phyloP scores from a whole-genome alignment of 2,113 vertebrate species.

The Scophthalmus maximus region DNA sequence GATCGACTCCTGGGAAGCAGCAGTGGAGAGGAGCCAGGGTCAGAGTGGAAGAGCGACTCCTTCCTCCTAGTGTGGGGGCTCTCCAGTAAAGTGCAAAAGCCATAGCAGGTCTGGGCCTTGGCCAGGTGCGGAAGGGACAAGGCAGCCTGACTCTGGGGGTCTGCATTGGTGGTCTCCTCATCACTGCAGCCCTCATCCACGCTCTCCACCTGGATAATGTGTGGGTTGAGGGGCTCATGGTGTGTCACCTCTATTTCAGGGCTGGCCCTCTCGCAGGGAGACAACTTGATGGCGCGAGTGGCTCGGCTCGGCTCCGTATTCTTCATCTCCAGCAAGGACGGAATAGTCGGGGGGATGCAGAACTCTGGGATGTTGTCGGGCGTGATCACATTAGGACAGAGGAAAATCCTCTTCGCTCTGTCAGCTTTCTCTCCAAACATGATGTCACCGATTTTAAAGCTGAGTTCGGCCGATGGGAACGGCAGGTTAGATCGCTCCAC shows the following conservation, averaged over 20 bases:
- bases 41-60: constrained; percentile 90
- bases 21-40: constrained; percentile 72
- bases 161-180: constrained; percentile 88
- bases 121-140: constrained; percentile 90
- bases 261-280: constrained; percentile 51
- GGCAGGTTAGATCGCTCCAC: constrained; percentile 79
- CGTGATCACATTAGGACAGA: constrained; percentile 85
- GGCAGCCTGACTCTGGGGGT: constrained; percentile 90
- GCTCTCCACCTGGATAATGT: constrained; percentile 91
- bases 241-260: constrained; percentile 57
- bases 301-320: constrained; percentile 54
- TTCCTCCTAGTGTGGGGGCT: constrained; percentile 92
- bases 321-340: constrained; percentile 73
- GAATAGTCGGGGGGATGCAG: constrained; percentile 83
- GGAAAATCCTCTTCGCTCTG: constrained; percentile 72
- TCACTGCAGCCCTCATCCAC: constrained; percentile 85
- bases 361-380: constrained; percentile 86
- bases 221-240: constrained; percentile 65
- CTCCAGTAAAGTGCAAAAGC: constrained; percentile 90
- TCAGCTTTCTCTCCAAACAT: constrained; percentile 84
- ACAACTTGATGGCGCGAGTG: constrained; percentile 39
- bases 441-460: constrained; percentile 77
- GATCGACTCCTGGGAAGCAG: constrained; percentile 83
- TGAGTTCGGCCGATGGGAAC: constrained; percentile 75
- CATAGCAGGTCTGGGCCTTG: constrained; percentile 87